A percentile compares a stretch with the other conserved stretches of the same genome.
phyloP scores from a whole-genome alignment of 2,888 invertebrate species.

The Microctonus hyperodae region DNA sequence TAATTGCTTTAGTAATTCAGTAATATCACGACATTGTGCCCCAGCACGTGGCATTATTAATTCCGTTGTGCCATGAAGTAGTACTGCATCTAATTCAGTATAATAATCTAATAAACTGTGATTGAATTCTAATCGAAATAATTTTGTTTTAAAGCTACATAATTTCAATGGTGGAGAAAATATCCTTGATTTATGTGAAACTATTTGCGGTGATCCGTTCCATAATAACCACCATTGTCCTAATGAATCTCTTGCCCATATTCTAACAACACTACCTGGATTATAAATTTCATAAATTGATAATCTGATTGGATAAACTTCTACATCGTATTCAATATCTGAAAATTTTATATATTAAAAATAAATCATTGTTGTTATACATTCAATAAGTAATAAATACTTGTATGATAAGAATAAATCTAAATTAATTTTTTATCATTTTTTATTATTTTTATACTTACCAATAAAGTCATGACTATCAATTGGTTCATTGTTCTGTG shows the following conservation, averaged over 20 bases:
- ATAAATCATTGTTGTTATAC: no score
- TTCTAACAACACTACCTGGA: conserved; percentile 82
- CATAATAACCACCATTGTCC: conserved; percentile 77
- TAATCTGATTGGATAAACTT: conserved; percentile 74
- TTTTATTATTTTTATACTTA: conserved; percentile 58
- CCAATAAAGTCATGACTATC: conserved; percentile 84
- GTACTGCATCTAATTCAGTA: conserved; percentile 86
- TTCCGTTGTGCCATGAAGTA: conserved; percentile 75
- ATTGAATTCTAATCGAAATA: conserved; percentile 85
- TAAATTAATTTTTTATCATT: background rate
- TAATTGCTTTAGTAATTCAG: conserved; percentile 51
- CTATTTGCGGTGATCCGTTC: conserved; percentile 74
- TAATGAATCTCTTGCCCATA: conserved; percentile 73
- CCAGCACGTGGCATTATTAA: conserved; percentile 51
- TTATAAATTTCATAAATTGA: conserved; percentile 86
- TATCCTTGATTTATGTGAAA: conserved; percentile 72
- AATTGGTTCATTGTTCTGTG: conserved; percentile 73
- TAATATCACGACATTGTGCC: conserved; percentile 51
- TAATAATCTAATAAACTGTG: conserved; percentile 83
- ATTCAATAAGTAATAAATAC: conserved; percentile 13
- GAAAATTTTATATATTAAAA: conserved; percentile 37
- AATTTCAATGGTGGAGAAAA: conserved; percentile 72
- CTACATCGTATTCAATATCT: conserved; percentile 73
- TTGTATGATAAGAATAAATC: conserved; percentile 16
- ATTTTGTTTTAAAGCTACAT: conserved; percentile 60